Base-by-base conservation (phyloP, 2,113 vertebrate species). In the Malurus alboscapulatus region DNA sequence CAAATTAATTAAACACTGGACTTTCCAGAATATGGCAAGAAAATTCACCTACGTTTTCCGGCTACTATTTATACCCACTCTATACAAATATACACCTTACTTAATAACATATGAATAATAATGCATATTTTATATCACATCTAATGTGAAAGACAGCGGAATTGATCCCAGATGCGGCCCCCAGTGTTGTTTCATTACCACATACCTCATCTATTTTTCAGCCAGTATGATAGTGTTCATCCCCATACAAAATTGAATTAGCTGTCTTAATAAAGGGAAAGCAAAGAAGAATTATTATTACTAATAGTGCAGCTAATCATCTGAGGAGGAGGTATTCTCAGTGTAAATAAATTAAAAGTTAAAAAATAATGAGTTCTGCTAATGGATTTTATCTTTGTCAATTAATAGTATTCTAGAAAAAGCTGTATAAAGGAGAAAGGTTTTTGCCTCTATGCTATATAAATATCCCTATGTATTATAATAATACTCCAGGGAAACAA, bases 321-420 rank as follows among this genome's bases (percentile, higher is more conserved):
- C 75, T 84, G 91, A 95, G 61, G 36, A 92, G 82, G 80, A 96
- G 86, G 45, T 84, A 83, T 83, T 87, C 73, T 89, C 54, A 51
- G 53, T 87, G 86, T 93, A 94, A 96, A 97, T 88, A 97, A 95
- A 89, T 97, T 86, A 95, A 93, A 93, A 91, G 67, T 93, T 72
- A 76, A 87, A 95, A 93, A 91, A 74, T 83, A 93, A 93, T 91
- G 71, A 94, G 54, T 66, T 94, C 38, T 85, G 42, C 7, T 94
- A 89, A 94, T 94, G 84, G 48, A 87, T 95, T 96, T 92, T 92
- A 79, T 94, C 59, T 73, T 47, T 85, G 44, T 75, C 66, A 78
- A 65, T 87, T 88, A 88, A 78, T 42, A 82, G 38, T 21, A 77
- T 85, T 92, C 57, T 50, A 87, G 67, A 88, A 84, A 90, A 84